phyloP scores from a whole-genome alignment of 35 echinoderm and acorn worm species.

The Lytechinus pictus region DNA sequence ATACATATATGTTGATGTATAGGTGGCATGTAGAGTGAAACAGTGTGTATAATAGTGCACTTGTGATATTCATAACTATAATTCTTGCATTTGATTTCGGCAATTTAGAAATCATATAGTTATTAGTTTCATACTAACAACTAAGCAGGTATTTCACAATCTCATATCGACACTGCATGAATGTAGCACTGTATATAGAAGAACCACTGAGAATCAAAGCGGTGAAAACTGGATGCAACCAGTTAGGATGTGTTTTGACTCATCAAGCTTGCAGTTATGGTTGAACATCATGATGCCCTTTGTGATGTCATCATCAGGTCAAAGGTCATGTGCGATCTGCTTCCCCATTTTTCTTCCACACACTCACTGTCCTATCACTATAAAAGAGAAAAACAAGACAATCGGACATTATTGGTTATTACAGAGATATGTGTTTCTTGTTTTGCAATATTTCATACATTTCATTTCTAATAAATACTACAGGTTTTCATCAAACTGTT shows the following conservation, averaged over 20 bases:
- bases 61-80: neutral
- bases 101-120: neutral
- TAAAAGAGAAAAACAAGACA: no score
- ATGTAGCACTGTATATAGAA: neutral
- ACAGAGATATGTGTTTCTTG: no score
- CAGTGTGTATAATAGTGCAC: neutral
- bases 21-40: no score
- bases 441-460: no score
- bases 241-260: neutral
- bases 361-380: conserved; percentile 61
- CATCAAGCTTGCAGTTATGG: neutral
- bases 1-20: no score
- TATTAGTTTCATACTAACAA: neutral
- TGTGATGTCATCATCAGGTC: neutral
- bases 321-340: conserved; percentile 6
- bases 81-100: neutral
- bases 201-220: neutral
- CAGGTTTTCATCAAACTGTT: no score
- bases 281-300: neutral
- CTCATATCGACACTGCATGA: neutral
- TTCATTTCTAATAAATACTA: no score
- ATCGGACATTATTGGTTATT: no score
- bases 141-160: neutral
- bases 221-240: neutral
- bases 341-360: conserved; percentile 58